A percentile compares a stretch with the other conserved stretches of the same genome.
phyloP scores from a whole-genome alignment of 2,797 vertebrate genomes.

The Discoglossus pictus region DNA sequence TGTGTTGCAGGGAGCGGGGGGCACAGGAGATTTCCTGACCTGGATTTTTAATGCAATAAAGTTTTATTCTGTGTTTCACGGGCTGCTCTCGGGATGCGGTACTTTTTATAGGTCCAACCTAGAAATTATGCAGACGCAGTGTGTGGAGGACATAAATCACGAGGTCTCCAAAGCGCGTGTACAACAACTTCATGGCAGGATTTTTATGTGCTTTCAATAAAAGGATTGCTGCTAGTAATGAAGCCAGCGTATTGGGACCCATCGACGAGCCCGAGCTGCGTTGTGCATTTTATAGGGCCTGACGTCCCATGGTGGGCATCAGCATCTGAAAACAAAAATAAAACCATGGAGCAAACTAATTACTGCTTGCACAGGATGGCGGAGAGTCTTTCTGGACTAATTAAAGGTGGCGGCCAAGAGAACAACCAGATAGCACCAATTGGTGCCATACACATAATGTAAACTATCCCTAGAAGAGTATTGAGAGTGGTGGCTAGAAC shows the following conservation, averaged over 20 bases:
- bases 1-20: slow-evolving; percentile 13
- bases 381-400: no score
- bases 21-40: slow-evolving; percentile 50
- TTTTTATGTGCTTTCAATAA: slow-evolving; percentile 44
- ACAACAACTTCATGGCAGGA: slow-evolving; percentile 12
- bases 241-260: slow-evolving; percentile 30
- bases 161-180: slow-evolving; percentile 1
- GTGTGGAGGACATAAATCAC: slow-evolving; percentile 43
- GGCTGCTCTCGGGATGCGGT: slow-evolving; percentile 2
- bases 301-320: slow-evolving; percentile 22
- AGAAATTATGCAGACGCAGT: slow-evolving; percentile 49
- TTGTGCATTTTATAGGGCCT: slow-evolving; percentile 4
- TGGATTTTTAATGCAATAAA: slow-evolving; percentile 48
- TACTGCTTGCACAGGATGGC: slow-evolving; percentile 5
- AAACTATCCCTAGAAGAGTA: no score
- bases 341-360: slow-evolving; percentile 31
- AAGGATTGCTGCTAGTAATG: slow-evolving; percentile 42
- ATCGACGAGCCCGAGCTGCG: neutral
- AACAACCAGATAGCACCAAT: no score
- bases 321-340: slow-evolving; percentile 30
- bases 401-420: neutral
- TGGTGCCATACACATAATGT: no score
- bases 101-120: slow-evolving; percentile 52
- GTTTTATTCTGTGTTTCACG: slow-evolving; percentile 9
- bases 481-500: no score